Evolutionary conservation across 2,113 vertebrate genomes (phyloP).

Genomic region (Plectropomus leopardus): DNA sequence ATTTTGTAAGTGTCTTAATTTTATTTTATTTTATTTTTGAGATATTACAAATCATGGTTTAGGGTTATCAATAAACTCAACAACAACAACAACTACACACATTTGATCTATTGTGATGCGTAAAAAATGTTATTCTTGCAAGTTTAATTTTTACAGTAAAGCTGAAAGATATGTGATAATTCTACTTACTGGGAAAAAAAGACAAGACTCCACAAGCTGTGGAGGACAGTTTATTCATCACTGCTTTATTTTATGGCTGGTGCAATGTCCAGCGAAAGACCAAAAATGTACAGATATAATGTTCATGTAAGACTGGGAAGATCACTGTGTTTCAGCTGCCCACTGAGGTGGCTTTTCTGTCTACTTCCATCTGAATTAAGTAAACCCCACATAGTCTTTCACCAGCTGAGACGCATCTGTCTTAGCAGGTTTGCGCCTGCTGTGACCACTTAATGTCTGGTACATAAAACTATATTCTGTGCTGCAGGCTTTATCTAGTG

Average conservation of each 20-base stretch:
- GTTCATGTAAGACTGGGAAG: not conserved
- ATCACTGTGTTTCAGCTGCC: constrained; percentile 4
- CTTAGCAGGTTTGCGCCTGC: constrained; percentile 5
- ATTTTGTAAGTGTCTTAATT: too few species aligned
- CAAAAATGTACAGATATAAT: not conserved
- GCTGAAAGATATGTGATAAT: not conserved
- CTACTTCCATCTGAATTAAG: constrained; percentile 34
- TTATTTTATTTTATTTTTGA: too few species aligned
- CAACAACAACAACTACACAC: too few species aligned
- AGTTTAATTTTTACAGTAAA: not conserved
- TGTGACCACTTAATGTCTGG: constrained; percentile 30
- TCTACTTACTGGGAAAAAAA: not conserved
- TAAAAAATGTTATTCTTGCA: not conserved
- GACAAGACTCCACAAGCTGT: too few species aligned
- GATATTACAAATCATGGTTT: too few species aligned
- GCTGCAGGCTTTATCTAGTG: constrained; percentile 3
- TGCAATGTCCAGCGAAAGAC: not conserved
- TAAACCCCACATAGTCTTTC: not conserved
- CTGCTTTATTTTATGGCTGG: too few species aligned
- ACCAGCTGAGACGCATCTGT: constrained; percentile 35
- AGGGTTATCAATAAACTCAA: too few species aligned
- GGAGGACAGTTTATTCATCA: too few species aligned
- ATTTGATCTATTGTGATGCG: not conserved
- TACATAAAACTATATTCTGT: constrained; percentile 14
- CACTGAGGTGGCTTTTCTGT: constrained; percentile 21